Percentiles rank a stretch among this genome's conserved stretches.
These are phyloP conservation scores for Holacanthella duospinosa DNA, from an alignment of 2,888 invertebrate species.

Conservation along the genomic window DNA sequence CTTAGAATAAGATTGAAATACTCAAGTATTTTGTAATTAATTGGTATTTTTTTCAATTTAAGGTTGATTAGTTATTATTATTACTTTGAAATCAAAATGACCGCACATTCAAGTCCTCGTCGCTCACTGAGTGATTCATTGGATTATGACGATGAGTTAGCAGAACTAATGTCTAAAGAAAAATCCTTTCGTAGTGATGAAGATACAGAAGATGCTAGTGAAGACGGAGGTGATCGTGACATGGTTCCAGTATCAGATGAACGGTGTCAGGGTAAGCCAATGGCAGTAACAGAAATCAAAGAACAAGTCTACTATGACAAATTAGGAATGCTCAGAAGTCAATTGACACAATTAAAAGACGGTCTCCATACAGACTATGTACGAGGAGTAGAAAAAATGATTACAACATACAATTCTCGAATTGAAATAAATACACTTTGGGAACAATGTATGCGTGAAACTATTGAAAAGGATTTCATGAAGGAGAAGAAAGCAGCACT, in stretches of 20 bases:
- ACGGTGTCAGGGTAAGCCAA: background rate
- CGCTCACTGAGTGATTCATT: constrained; percentile 17
- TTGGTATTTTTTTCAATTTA: too few species aligned
- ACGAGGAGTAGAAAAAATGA: constrained; percentile 67
- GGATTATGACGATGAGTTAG: constrained; percentile 32
- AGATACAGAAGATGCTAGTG: constrained; percentile 95
- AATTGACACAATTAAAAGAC: constrained; percentile 75
- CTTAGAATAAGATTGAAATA: too few species aligned
- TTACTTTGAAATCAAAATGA: too few species aligned
- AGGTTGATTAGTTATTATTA: too few species aligned
- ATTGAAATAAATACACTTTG: constrained; percentile 56
- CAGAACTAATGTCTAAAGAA: constrained; percentile 14
- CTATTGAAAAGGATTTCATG: constrained; percentile 75
- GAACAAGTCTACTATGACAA: constrained; percentile 89
- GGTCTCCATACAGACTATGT: constrained; percentile 77
- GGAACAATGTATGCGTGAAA: constrained; percentile 70
- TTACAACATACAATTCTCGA: constrained; percentile 55
- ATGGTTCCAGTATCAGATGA: background rate
- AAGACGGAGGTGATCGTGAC: constrained; percentile 42
- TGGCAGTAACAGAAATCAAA: constrained; percentile 64
- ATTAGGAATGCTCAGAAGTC: constrained; percentile 73
- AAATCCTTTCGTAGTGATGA: constrained; percentile 20
- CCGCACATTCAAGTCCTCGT: constrained; percentile 1
- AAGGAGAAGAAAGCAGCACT: constrained; percentile 78
- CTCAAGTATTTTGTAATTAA: too few species aligned